Percentiles rank a stretch among this genome's conserved stretches.
phyloP scores from a whole-genome alignment of 2,888 invertebrate species.

The Andrena trimmerana region DNA sequence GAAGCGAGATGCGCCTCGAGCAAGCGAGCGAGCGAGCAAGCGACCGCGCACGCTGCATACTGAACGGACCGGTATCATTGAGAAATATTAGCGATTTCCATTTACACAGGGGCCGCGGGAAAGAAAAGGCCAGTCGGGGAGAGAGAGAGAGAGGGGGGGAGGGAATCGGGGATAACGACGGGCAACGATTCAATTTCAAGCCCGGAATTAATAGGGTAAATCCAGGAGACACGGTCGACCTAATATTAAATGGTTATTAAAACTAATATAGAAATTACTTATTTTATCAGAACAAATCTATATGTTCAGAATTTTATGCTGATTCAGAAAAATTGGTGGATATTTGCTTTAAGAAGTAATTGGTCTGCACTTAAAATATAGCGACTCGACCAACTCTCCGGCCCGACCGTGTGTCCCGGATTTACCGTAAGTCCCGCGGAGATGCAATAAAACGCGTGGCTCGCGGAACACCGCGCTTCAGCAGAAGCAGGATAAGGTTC shows the following conservation, averaged over 20 bases:
- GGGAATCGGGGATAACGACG: constrained; percentile 14
- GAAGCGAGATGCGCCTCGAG: constrained; percentile 70
- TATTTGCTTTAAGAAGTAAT: too few species aligned
- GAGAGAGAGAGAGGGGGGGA: neutral
- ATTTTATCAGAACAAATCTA: too few species aligned
- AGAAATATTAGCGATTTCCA: constrained; percentile 55
- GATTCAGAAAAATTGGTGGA: too few species aligned
- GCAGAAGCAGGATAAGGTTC: neutral
- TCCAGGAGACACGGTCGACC: too few species aligned
- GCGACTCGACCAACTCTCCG: too few species aligned
- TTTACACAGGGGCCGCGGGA: constrained; percentile 1
- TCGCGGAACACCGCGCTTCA: neutral
- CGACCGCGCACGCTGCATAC: constrained; percentile 49
- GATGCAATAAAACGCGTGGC: constrained; percentile 1
- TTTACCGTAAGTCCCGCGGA: neutral
- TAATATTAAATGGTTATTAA: too few species aligned
- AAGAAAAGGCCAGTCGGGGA: neutral
- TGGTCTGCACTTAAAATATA: too few species aligned
- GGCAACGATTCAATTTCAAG: constrained; percentile 7
- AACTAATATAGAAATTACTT: too few species aligned
- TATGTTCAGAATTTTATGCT: too few species aligned
- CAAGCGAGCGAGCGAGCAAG: constrained; percentile 42
- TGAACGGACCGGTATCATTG: constrained; percentile 47
- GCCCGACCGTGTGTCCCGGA: too few species aligned
- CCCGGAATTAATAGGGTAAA: neutral